A percentile compares a stretch with the other conserved stretches of the same genome.
phyloP scores from a whole-genome alignment of 2,113 vertebrate species.

The Glareola pratincola region DNA sequence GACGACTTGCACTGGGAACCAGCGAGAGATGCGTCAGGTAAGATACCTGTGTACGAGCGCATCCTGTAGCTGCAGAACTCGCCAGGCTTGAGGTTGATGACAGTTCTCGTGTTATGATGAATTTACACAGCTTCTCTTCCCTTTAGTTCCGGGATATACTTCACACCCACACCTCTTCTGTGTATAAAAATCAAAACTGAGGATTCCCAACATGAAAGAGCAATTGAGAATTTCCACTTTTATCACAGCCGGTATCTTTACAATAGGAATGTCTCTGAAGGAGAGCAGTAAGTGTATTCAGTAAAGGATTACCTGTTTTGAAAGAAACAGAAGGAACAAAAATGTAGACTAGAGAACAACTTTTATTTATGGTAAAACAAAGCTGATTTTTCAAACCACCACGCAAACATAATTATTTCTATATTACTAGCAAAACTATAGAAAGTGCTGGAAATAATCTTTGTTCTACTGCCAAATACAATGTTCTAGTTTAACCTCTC shows the following conservation, averaged over 20 bases:
- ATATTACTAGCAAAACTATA: not conserved
- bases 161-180: not conserved
- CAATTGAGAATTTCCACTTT: not conserved
- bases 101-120: not conserved
- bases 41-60: fast-evolving
- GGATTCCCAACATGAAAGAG: not conserved
- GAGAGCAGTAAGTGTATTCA: not conserved
- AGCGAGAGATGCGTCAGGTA: constrained; percentile 76
- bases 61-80: not conserved
- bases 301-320: not conserved
- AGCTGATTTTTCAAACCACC: not conserved
- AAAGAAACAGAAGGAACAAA: not conserved
- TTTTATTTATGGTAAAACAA: not conserved
- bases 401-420: not conserved
- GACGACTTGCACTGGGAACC: constrained; percentile 91
- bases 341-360: not conserved
- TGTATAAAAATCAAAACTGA: not conserved
- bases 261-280: not conserved
- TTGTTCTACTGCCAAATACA: not conserved
- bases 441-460: not conserved
- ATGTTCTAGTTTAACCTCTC: not conserved
- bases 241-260: not conserved
- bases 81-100: not conserved
- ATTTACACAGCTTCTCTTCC: not conserved
- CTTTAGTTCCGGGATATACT: not conserved